Evolutionary conservation across 1,140 invertebrate species (phyloP).

Genomic region (Sycophaga agraensis): DNA sequence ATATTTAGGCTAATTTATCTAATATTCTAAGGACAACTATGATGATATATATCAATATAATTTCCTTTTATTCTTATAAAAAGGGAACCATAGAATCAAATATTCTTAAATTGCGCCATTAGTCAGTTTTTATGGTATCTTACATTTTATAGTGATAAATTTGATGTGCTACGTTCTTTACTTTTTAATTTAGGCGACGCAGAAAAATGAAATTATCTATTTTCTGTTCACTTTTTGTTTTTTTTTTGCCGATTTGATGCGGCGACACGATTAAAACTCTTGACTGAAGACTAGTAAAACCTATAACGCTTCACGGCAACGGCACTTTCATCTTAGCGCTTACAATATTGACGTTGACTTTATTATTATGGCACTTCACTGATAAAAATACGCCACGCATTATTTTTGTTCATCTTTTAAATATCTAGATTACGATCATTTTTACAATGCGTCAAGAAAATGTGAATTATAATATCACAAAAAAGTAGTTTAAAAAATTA

Average conservation of each 20-base stretch:
- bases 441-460: too few species aligned
- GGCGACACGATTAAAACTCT: conserved; percentile 6
- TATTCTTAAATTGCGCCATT: too few species aligned
- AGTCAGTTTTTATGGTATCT: too few species aligned
- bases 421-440: too few species aligned
- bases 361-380: conserved; percentile 17
- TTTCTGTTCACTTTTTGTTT: background rate
- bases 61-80: background rate
- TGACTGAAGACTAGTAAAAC: background rate
- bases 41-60: conserved; percentile 17
- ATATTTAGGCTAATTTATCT: conserved; percentile 33
- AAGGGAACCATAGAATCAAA: background rate
- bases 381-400: conserved; percentile 10
- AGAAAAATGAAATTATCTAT: conserved; percentile 3
- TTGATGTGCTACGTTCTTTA: background rate
- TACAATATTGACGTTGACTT: conserved; percentile 26
- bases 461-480: too few species aligned
- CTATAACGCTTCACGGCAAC: conserved; percentile 11
- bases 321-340: conserved; percentile 19
- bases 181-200: background rate
- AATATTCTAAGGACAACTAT: conserved; percentile 32
- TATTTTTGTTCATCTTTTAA: conserved; percentile 1
- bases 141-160: background rate
- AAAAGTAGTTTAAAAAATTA: too few species aligned
- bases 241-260: conserved; percentile 15